A percentile compares a stretch with the other conserved stretches of the same genome.
These are phyloP conservation scores for Pristiophorus japonicus DNA, from an alignment of 2,113 vertebrate genomes.

Conservation along the genomic window DNA sequence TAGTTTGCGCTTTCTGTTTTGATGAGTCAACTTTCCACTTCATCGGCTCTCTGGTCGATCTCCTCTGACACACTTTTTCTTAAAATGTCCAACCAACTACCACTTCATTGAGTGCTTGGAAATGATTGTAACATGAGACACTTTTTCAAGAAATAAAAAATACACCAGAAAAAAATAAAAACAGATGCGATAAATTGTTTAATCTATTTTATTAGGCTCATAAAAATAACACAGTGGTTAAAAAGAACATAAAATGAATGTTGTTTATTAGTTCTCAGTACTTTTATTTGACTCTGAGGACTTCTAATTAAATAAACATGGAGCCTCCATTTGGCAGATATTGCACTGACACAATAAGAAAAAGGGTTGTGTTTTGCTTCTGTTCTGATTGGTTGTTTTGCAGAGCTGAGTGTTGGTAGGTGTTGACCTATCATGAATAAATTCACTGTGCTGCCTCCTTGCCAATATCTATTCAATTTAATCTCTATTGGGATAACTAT, in stretches of 20 bases:
- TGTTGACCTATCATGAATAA: background rate
- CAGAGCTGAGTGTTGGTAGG: background rate
- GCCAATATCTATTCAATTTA: background rate
- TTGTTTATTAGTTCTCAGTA: background rate
- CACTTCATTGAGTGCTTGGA: background rate
- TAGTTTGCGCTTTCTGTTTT: background rate
- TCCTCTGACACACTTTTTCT: background rate
- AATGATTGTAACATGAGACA: background rate
- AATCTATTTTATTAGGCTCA: background rate
- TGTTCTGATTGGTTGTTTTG: background rate
- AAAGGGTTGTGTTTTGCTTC: background rate
- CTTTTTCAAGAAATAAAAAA: background rate
- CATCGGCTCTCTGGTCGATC: background rate
- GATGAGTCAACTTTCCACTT: background rate
- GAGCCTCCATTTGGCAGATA: background rate
- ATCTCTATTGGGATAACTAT: background rate
- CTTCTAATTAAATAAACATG: background rate
- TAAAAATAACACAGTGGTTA: background rate
- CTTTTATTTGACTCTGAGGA: background rate
- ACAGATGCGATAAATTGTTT: background rate
- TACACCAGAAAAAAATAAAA: background rate
- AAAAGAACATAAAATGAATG: background rate
- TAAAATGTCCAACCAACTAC: background rate
- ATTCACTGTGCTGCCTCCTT: background rate
- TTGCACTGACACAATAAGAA: background rate